These are phyloP conservation scores for Papilio polyxenes DNA, from an alignment of 1,140 invertebrate genomes.

Conservation along the genomic window DNA sequence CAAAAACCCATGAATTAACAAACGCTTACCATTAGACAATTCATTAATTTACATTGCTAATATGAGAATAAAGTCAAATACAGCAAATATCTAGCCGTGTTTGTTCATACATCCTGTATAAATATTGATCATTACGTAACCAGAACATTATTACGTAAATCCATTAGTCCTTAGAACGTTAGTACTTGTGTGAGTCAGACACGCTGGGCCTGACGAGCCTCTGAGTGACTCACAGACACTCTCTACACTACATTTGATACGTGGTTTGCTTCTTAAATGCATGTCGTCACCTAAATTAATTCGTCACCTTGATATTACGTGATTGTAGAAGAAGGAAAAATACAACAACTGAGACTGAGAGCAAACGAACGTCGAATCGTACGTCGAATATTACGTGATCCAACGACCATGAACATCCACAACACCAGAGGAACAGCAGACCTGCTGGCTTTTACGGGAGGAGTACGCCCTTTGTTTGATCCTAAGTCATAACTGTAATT, in stretches of 20 bases:
- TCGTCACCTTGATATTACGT: background rate
- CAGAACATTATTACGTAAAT: slow-evolving; percentile 4
- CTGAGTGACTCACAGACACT: background rate
- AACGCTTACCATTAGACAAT: slow-evolving; percentile 16
- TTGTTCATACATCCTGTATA: slow-evolving; percentile 17
- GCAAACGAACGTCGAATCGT: background rate
- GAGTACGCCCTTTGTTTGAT: too few species aligned
- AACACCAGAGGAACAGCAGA: too few species aligned
- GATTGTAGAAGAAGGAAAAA: background rate
- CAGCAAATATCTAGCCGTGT: background rate
- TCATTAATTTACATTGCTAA: slow-evolving; percentile 13
- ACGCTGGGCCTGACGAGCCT: background rate
- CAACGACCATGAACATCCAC: too few species aligned
- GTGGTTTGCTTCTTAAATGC: background rate
- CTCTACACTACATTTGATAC: slow-evolving; percentile 5
- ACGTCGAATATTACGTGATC: too few species aligned
- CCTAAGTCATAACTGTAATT: too few species aligned
- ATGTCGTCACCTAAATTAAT: background rate
- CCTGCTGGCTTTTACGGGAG: too few species aligned
- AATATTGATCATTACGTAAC: slow-evolving; percentile 12
- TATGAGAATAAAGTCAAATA: background rate
- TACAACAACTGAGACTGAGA: background rate
- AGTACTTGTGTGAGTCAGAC: slow-evolving; percentile 21
- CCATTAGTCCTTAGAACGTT: slow-evolving; percentile 32
- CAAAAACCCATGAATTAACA: background rate